Percentiles rank a stretch among this genome's conserved stretches.
Conservation (phyloP, 2,797 vertebrate genomes). For the Acanthopagrus latus region DNA sequence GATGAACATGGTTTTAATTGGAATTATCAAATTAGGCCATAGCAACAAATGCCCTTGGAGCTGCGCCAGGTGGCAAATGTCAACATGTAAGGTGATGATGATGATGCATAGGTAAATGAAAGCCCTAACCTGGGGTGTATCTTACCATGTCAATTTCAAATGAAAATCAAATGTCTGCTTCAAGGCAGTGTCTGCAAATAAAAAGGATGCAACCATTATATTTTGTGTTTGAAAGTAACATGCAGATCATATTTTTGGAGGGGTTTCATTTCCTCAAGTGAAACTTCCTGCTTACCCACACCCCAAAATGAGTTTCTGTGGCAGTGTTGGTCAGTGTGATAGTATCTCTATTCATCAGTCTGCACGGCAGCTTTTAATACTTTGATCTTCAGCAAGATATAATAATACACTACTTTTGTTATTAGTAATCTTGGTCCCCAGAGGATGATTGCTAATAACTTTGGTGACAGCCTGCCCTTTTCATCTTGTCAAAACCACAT, state of each 20-base stretch:
- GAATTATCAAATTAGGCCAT: constrained; percentile 64
- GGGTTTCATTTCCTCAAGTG: constrained; percentile 49
- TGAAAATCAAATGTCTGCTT: constrained; percentile 2
- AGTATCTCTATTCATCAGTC: not conserved
- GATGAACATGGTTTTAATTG: constrained; percentile 71
- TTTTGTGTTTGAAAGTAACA: constrained; percentile 17
- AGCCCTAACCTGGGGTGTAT: not conserved
- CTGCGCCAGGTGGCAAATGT: constrained; percentile 37
- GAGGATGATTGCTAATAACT: not conserved
- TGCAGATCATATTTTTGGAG: constrained; percentile 30
- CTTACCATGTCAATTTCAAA: constrained; percentile 4
- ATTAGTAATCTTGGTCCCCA: not conserved
- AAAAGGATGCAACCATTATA: not conserved
- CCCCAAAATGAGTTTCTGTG: constrained; percentile 16
- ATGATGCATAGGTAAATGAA: constrained; percentile 8
- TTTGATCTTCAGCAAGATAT: not conserved
- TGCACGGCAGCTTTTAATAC: not conserved
- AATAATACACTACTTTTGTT: not conserved
- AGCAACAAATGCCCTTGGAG: constrained; percentile 49
- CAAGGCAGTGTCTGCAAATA: not conserved
- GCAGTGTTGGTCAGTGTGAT: not conserved
- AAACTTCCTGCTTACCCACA: constrained; percentile 38
- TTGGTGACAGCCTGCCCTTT: not conserved
- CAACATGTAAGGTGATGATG: constrained; percentile 20
- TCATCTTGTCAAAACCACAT: not conserved